Evolutionary conservation across 2,113 vertebrate species (phyloP).

Genomic region (Carollia perspicillata): DNA sequence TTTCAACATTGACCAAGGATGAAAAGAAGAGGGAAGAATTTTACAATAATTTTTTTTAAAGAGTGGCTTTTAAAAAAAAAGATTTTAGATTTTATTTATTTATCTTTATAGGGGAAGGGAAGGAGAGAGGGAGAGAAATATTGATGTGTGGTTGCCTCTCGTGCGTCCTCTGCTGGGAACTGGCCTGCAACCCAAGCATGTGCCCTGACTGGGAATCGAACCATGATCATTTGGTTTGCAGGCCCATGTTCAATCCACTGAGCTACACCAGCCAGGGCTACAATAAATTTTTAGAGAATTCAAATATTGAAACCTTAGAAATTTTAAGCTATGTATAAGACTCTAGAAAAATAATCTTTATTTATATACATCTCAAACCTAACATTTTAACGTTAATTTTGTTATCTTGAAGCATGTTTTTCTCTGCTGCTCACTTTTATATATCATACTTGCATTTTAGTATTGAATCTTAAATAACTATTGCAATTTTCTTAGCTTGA

Average conservation of each 20-base stretch:
- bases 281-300: not conserved
- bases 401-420: constrained; percentile 27
- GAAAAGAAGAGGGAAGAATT: not conserved
- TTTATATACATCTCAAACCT: not conserved
- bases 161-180: too few species aligned
- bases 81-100: too few species aligned
- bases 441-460: constrained; percentile 19
- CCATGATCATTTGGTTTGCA: too few species aligned
- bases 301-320: not conserved
- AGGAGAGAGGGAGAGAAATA: too few species aligned
- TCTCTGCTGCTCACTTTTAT: constrained; percentile 35
- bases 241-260: too few species aligned
- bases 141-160: too few species aligned
- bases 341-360: not conserved
- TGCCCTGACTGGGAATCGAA: too few species aligned
- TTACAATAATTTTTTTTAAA: not conserved
- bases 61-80: too few species aligned
- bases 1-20: not conserved
- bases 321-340: not conserved
- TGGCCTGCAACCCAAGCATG: too few species aligned
- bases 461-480: constrained; percentile 40
- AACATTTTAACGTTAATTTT: not conserved
- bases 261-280: too few species aligned
- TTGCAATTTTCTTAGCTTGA: constrained; percentile 54
- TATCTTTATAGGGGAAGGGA: too few species aligned